Percentiles rank a stretch among this genome's conserved stretches.
phyloP scores from a whole-genome alignment of 2,888 invertebrate species.

The Xestobium rufovillosum region DNA sequence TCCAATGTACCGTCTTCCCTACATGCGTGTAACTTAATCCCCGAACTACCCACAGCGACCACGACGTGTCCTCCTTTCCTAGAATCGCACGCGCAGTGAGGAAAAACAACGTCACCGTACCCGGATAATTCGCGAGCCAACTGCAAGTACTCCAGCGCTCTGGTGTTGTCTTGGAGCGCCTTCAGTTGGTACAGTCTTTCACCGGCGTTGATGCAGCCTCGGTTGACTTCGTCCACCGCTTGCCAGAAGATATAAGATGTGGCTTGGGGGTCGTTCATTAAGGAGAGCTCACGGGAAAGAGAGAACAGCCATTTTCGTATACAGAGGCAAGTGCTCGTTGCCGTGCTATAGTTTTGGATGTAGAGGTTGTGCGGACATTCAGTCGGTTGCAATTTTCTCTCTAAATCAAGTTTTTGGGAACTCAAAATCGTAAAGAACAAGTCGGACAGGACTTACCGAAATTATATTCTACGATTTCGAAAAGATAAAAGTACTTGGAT shows the following conservation, averaged over 20 bases:
- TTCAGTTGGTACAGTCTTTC: conserved; percentile 93
- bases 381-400: conserved; percentile 84
- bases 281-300: conserved; percentile 57
- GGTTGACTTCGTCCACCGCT: conserved; percentile 91
- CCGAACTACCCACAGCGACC: conserved; percentile 49
- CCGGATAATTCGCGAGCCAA: conserved; percentile 81
- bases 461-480: conserved; percentile 95
- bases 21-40: conserved; percentile 74
- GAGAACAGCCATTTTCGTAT: conserved; percentile 85
- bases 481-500: conserved; percentile 88
- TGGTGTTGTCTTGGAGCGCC: conserved; percentile 83
- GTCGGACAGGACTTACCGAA: conserved; percentile 67
- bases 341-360: conserved; percentile 98
- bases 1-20: conserved; percentile 72
- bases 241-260: conserved; percentile 86
- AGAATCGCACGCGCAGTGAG: conserved; percentile 88
- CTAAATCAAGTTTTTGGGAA: conserved; percentile 43
- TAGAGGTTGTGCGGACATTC: conserved; percentile 97
- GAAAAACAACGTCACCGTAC: conserved; percentile 90
- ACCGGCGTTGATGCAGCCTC: conserved; percentile 83
- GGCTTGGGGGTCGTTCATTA: conserved; percentile 61
- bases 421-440: background rate
- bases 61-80: conserved; percentile 77
- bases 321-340: conserved; percentile 88
- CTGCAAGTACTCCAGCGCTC: conserved; percentile 79